Conservation (phyloP, 2,797 vertebrate species). For the Pangasius mekongensis region DNA sequence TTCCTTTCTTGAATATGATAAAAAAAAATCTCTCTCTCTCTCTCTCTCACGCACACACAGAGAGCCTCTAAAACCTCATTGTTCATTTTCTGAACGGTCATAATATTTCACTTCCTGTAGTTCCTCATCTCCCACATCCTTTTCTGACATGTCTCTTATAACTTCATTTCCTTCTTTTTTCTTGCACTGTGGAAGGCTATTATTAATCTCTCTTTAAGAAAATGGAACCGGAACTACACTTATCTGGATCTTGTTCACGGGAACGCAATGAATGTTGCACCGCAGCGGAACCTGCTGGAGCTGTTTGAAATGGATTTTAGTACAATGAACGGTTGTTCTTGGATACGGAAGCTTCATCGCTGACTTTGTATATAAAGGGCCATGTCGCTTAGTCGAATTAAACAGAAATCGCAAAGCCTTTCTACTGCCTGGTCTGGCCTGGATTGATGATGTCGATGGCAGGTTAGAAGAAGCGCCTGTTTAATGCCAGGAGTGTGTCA, state of each 20-base stretch:
- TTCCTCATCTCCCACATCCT: not conserved
- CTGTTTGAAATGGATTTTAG: not conserved
- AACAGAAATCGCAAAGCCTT: not conserved
- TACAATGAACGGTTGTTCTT: not conserved
- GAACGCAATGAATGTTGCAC: conserved; percentile 24
- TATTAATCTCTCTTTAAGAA: not conserved
- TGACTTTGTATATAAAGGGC: not conserved
- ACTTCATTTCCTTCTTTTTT: not conserved
- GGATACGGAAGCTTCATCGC: not conserved
- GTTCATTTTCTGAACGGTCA: not conserved
- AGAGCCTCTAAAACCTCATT: not conserved
- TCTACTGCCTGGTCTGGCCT: not conserved
- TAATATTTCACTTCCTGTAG: not conserved
- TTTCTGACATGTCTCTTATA: not conserved
- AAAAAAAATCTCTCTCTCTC: not conserved
- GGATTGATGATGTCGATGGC: not conserved
- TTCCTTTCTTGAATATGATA: not conserved
- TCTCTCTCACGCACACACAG: not conserved
- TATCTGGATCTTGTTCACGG: not conserved
- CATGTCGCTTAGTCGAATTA: not conserved
- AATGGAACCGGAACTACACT: conserved; percentile 25
- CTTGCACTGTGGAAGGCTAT: not conserved
- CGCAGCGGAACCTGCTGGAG: conserved; percentile 28
- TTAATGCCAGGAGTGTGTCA: not conserved
- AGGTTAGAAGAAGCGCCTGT: not conserved